phyloP scores from a whole-genome alignment of 2,113 vertebrate species.

The Parus major region DNA sequence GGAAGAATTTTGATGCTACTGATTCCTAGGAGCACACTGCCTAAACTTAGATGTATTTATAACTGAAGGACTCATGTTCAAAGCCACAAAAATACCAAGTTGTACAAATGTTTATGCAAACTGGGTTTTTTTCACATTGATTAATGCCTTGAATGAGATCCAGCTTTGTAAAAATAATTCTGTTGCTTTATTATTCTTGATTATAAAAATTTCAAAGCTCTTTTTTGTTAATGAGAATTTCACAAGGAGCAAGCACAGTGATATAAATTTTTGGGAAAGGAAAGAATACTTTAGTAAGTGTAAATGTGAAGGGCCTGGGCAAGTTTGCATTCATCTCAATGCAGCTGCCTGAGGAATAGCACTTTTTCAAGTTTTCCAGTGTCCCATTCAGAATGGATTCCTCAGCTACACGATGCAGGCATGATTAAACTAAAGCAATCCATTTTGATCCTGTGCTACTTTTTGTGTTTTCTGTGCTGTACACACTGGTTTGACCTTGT shows the following conservation, averaged over 20 bases:
- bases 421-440: background rate
- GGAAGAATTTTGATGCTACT: background rate
- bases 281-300: background rate
- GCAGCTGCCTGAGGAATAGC: background rate
- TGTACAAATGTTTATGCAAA: background rate
- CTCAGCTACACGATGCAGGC: background rate
- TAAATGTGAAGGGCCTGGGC: rapidly evolving
- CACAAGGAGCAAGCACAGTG: background rate
- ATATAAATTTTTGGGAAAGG: background rate
- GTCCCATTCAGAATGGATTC: background rate
- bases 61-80: background rate
- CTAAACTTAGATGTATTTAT: background rate
- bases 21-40: background rate
- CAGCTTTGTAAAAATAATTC: background rate
- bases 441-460: background rate
- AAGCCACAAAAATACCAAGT: background rate
- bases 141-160: background rate
- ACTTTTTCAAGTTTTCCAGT: background rate
- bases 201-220: background rate
- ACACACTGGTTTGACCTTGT: background rate
- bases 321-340: background rate
- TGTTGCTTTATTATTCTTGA: background rate
- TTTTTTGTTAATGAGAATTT: background rate
- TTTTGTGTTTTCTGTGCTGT: background rate
- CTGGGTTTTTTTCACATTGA: background rate